Percentiles rank a stretch among this genome's conserved stretches.
These are phyloP conservation scores for Novumbra hubbsi DNA, from an alignment of 2,797 vertebrate genomes.

Conservation along the genomic window DNA sequence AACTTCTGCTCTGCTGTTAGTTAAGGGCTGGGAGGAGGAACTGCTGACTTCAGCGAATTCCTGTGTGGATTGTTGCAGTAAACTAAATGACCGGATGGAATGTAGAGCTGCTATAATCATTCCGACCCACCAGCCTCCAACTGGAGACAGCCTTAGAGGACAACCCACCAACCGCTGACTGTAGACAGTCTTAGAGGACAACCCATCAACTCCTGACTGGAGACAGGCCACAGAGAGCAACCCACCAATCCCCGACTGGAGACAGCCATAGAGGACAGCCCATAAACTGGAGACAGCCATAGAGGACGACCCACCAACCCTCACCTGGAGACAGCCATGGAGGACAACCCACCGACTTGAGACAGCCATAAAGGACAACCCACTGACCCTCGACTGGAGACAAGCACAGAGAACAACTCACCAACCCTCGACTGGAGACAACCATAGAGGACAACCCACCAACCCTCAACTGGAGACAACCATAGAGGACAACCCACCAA, in stretches of 20 bases:
- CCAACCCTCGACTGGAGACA: too few species aligned
- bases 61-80: conserved; percentile 59
- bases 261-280: not conserved
- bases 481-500: conserved; percentile 5
- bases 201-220: too few species aligned
- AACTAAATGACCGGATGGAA: conserved; percentile 71
- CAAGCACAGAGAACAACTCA: too few species aligned
- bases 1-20: conserved; percentile 21
- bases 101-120: conserved; percentile 67
- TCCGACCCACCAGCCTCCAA: conserved; percentile 18
- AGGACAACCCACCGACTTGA: not conserved
- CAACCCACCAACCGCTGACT: not conserved
- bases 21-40: conserved; percentile 21
- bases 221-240: not conserved
- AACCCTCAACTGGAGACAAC: too few species aligned
- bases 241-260: not conserved
- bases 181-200: too few species aligned
- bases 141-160: not conserved
- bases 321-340: too few species aligned
- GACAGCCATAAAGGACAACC: too few species aligned
- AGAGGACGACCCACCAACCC: too few species aligned
- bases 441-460: too few species aligned
- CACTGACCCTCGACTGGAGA: too few species aligned
- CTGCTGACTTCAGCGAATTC: conserved; percentile 64
- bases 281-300: not conserved